Evolutionary conservation across 2,888 invertebrate species (phyloP).

Genomic region (Tetanocera ferruginea): DNA sequence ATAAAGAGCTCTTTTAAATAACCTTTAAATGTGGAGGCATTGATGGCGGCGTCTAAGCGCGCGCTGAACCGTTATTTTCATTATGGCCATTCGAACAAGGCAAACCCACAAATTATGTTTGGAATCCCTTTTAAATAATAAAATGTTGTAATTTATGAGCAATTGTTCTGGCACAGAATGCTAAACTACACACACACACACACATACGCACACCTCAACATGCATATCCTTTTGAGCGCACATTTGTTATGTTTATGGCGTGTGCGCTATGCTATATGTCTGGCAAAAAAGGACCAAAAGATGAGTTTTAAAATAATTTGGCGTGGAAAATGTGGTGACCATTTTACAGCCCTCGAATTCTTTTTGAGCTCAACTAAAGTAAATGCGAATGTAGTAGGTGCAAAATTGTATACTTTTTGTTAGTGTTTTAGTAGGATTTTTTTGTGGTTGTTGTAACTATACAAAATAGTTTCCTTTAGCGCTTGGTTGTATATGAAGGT

Average conservation of each 20-base stretch:
- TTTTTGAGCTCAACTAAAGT: background rate
- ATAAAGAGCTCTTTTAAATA: slow-evolving; percentile 7
- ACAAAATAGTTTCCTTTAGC: background rate
- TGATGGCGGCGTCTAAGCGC: background rate
- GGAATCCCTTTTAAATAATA: slow-evolving; percentile 8
- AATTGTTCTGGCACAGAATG: background rate
- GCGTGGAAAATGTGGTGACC: slow-evolving; percentile 2
- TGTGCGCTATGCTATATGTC: background rate
- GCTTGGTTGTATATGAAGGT: background rate
- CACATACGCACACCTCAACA: background rate
- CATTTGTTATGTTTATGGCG: slow-evolving; percentile 21
- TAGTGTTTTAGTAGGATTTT: background rate
- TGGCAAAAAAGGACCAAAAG: background rate
- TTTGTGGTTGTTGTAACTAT: background rate
- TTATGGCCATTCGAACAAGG: background rate
- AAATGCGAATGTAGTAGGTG: background rate
- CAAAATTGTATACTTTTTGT: background rate
- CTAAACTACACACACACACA: background rate
- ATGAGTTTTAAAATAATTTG: background rate
- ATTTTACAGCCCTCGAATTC: background rate
- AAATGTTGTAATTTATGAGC: slow-evolving; percentile 15
- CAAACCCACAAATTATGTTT: background rate
- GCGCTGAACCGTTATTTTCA: background rate
- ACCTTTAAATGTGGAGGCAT: background rate
- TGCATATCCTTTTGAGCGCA: slow-evolving; percentile 4